A percentile compares a stretch with the other conserved stretches of the same genome.
Conservation (phyloP, 2,113 vertebrate genomes). For the Python bivittatus region DNA sequence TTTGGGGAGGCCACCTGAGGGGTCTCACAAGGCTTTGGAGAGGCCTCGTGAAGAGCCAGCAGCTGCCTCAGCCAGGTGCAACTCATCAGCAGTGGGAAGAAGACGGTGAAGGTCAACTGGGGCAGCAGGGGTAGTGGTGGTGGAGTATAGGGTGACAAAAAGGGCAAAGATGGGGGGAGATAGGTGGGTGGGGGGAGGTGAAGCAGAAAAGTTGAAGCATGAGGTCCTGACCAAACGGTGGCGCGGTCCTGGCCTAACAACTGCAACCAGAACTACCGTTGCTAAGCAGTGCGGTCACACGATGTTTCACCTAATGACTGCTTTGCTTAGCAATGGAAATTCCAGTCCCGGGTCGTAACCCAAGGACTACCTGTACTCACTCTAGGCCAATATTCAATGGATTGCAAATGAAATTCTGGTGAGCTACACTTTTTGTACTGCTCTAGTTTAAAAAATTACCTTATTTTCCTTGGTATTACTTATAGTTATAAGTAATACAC, state of each 20-base stretch:
- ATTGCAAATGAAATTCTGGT: background rate
- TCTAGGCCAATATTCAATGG: background rate
- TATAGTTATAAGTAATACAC: background rate
- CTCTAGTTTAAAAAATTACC: background rate
- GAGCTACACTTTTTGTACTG: background rate
- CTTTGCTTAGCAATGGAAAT: background rate
- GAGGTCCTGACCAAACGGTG: background rate
- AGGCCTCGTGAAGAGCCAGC: no score
- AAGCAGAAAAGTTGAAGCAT: background rate
- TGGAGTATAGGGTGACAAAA: background rate
- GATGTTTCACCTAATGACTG: background rate
- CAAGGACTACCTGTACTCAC: background rate
- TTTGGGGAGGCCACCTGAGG: no score
- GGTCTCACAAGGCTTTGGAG: no score
- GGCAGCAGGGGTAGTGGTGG: background rate
- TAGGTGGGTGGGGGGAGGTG: background rate
- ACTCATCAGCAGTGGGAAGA: no score
- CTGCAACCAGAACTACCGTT: background rate
- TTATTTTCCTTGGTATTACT: background rate
- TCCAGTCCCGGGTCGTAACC: background rate
- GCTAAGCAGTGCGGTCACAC: background rate
- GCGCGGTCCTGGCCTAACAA: background rate
- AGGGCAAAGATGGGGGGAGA: background rate
- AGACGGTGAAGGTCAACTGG: background rate
- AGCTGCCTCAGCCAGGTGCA: no score